These are phyloP conservation scores for Geotrupes spiniger DNA, from an alignment of 2,888 invertebrate genomes.

Conservation along the genomic window DNA sequence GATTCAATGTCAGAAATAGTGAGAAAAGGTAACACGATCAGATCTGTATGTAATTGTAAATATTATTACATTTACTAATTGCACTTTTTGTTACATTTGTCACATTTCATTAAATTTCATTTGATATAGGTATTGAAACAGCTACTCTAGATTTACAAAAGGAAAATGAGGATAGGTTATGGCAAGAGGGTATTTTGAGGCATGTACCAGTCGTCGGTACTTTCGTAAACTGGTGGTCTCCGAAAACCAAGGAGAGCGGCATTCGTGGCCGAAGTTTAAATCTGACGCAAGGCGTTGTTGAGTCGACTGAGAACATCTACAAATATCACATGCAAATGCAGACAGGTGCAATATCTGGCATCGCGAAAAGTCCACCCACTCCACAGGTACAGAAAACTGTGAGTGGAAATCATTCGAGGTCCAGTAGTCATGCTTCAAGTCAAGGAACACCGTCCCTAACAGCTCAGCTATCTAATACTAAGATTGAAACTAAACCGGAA, in stretches of 20 bases:
- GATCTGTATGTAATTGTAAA: neutral
- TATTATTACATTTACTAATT: neutral
- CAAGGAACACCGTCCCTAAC: conserved; percentile 19
- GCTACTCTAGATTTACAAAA: conserved; percentile 89
- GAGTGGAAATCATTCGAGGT: conserved; percentile 61
- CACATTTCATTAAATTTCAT: conserved; percentile 7
- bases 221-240: conserved; percentile 96
- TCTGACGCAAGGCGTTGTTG: conserved; percentile 73
- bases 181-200: conserved; percentile 92
- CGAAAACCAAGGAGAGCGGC: conserved; percentile 67
- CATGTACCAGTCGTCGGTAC: conserved; percentile 94
- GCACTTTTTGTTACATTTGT: neutral
- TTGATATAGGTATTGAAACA: conserved; percentile 76
- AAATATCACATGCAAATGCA: conserved; percentile 80
- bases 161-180: conserved; percentile 84
- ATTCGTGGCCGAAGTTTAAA: conserved; percentile 82
- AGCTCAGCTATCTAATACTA: conserved; percentile 6
- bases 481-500: conserved; percentile 11
- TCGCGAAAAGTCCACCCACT: conserved; percentile 63
- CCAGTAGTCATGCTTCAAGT: conserved; percentile 57
- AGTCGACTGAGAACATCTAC: conserved; percentile 77
- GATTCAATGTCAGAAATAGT: conserved; percentile 96
- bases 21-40: conserved; percentile 67
- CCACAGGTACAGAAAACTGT: conserved; percentile 69
- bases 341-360: conserved; percentile 57